Percentiles rank a stretch among this genome's conserved stretches.
These are phyloP conservation scores for Neolamprologus brichardi DNA, from an alignment of 2,113 vertebrate genomes.

Conservation along the genomic window DNA sequence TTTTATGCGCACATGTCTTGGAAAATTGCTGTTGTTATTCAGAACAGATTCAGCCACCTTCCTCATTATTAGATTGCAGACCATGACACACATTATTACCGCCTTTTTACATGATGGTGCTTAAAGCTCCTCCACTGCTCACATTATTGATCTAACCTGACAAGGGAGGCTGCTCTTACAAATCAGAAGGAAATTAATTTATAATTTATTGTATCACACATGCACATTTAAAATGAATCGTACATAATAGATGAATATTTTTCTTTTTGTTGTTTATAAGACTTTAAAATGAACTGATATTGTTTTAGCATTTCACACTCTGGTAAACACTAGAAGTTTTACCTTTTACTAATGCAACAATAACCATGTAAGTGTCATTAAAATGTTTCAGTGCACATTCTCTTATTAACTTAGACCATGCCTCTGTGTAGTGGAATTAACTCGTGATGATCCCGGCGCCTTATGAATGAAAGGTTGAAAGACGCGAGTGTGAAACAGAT, in stretches of 20 bases:
- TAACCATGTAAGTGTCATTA: neutral
- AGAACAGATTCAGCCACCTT: neutral
- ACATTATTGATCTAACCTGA: conserved; percentile 4
- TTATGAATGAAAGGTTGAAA: neutral
- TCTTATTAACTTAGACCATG: neutral
- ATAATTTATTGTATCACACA: neutral
- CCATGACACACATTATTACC: neutral
- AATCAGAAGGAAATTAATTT: neutral
- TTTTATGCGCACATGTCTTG: neutral
- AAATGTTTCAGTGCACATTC: neutral
- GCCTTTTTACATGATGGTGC: neutral
- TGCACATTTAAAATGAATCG: neutral
- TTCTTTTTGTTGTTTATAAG: neutral
- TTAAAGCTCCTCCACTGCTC: neutral
- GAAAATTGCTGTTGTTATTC: neutral
- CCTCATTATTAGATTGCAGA: neutral
- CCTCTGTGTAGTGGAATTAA: neutral
- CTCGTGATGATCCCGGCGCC: neutral
- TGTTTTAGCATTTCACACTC: neutral
- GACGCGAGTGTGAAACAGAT: neutral
- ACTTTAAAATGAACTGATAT: neutral
- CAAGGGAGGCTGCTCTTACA: neutral
- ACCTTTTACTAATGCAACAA: neutral
- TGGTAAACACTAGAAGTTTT: neutral
- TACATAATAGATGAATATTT: neutral